Conservation (phyloP, 2,113 vertebrate species). For the Marmota flaviventris region DNA sequence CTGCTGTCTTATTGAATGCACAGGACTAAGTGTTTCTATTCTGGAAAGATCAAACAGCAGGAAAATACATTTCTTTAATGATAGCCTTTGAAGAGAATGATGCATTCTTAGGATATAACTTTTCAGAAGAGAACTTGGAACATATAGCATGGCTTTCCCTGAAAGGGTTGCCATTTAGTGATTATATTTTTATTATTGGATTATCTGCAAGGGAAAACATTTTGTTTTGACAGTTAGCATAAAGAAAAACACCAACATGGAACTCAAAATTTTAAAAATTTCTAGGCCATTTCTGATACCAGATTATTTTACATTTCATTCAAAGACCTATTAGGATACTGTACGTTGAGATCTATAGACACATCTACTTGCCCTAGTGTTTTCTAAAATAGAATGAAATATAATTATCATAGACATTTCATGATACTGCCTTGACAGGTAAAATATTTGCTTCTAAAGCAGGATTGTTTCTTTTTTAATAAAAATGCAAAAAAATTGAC, state of each 20-base stretch:
- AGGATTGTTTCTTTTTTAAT: not conserved
- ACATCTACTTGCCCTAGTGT: not conserved
- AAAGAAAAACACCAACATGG: not conserved
- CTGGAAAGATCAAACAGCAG: conserved; percentile 37
- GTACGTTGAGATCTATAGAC: not conserved
- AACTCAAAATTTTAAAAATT: not conserved
- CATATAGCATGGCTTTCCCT: not conserved
- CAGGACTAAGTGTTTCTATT: conserved; percentile 11
- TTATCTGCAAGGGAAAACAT: not conserved
- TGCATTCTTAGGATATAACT: conserved; percentile 22
- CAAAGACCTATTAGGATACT: not conserved
- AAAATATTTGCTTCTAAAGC: conserved; percentile 43
- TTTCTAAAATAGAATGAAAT: conserved; percentile 28
- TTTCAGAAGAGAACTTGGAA: conserved; percentile 33
- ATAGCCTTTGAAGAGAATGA: conserved; percentile 44
- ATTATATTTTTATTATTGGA: conserved; percentile 13
- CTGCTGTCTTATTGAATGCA: not conserved
- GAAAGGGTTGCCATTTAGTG: not conserved
- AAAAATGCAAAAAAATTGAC: not conserved
- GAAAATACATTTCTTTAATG: conserved; percentile 67
- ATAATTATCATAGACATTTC: not conserved
- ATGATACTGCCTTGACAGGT: not conserved
- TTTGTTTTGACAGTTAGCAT: not conserved
- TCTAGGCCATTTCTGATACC: conserved; percentile 1
- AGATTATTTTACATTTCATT: not conserved